phyloP scores from a whole-genome alignment of 2,888 invertebrate species.

The Sarcophaga carnaria region DNA sequence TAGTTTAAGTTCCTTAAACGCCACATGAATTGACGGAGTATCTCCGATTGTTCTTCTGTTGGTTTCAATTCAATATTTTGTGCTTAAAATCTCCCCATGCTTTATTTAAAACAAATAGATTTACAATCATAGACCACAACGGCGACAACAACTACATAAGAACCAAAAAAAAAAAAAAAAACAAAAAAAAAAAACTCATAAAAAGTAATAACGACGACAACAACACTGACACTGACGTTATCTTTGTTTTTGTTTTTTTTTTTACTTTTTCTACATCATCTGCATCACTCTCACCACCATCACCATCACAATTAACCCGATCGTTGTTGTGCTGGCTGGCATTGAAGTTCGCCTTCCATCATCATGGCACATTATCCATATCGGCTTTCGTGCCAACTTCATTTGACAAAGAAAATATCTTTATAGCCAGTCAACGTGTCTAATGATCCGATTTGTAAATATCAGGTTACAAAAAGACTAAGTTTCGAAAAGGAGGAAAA shows the following conservation, averaged over 20 bases:
- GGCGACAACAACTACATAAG: slow-evolving; percentile 60
- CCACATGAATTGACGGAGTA: slow-evolving; percentile 66
- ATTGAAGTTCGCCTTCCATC: slow-evolving; percentile 15
- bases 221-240: slow-evolving; percentile 60
- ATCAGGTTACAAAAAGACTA: slow-evolving; percentile 77
- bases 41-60: slow-evolving; percentile 47
- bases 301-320: slow-evolving; percentile 18
- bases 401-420: slow-evolving; percentile 78
- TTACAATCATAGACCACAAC: slow-evolving; percentile 67
- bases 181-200: slow-evolving; percentile 30
- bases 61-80: slow-evolving; percentile 43
- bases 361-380: slow-evolving; percentile 42
- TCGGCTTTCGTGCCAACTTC: slow-evolving; percentile 63
- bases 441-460: slow-evolving; percentile 81
- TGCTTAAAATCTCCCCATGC: slow-evolving; percentile 58
- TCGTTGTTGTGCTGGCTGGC: slow-evolving; percentile 22
- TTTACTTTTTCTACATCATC: slow-evolving; percentile 21
- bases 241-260: slow-evolving; percentile 29
- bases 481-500: slow-evolving; percentile 72
- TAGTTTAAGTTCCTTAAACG: slow-evolving; percentile 55
- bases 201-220: slow-evolving; percentile 45
- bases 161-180: slow-evolving; percentile 37
- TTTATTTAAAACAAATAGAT: slow-evolving; percentile 68
- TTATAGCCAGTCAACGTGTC: slow-evolving; percentile 78
- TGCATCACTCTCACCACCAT: slow-evolving; percentile 19